Conservation (phyloP, 2,888 invertebrate species). For the Eupithecia exiguata region DNA sequence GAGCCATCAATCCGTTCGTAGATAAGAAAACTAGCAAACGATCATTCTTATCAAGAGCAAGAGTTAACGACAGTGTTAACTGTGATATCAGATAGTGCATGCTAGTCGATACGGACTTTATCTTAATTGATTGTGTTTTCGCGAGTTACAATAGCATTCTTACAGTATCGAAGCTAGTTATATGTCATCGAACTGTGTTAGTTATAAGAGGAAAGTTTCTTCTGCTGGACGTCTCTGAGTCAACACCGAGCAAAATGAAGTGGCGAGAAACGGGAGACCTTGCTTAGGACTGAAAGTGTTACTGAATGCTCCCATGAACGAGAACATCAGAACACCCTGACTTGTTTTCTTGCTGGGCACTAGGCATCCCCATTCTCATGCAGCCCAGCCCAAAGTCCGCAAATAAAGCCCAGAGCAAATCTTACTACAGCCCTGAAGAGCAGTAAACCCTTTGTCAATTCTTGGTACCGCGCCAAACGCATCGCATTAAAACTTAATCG, state of each 20-base stretch:
- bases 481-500: conserved; percentile 39
- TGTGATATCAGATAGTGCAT: conserved; percentile 16
- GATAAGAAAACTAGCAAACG: conserved; percentile 16
- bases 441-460: conserved; percentile 53
- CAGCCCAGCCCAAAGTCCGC: background rate
- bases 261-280: background rate
- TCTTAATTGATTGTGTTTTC: conserved; percentile 48
- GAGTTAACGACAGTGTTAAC: conserved; percentile 15
- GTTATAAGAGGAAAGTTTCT: background rate
- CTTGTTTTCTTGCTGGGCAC: background rate
- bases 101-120: conserved; percentile 29
- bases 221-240: too few relatives aligned
- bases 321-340: background rate
- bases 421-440: conserved; percentile 43
- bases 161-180: background rate
- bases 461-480: conserved; percentile 51
- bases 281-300: background rate
- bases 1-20: background rate
- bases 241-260: background rate
- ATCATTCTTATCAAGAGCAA: conserved; percentile 24
- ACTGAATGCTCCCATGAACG: background rate
- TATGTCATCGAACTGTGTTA: background rate
- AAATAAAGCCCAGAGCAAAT: background rate
- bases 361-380: background rate
- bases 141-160: background rate